phyloP scores from a whole-genome alignment of 2,113 vertebrate genomes.

The Dascyllus trimaculatus region DNA sequence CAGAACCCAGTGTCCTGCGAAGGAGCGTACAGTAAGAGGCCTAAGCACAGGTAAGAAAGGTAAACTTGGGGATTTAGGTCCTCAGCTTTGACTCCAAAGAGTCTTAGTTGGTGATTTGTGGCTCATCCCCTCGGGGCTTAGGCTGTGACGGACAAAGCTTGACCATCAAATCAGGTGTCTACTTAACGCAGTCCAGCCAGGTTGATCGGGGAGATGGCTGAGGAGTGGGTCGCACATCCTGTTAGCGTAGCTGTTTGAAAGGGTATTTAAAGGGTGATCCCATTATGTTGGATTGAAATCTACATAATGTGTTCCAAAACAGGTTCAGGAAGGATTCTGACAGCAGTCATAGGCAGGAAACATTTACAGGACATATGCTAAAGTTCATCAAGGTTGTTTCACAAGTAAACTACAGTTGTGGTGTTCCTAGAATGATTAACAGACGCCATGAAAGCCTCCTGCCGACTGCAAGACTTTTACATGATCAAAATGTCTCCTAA shows the following conservation, averaged over 20 bases:
- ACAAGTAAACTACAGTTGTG: neutral
- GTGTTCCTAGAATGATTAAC: neutral
- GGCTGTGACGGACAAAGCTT: constrained; percentile 86
- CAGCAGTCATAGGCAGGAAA: constrained; percentile 43
- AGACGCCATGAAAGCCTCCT: constrained; percentile 5
- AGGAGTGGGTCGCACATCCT: constrained; percentile 64
- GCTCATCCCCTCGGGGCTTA: constrained; percentile 84
- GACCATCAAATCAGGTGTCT: constrained; percentile 79
- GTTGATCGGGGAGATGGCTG: constrained; percentile 57
- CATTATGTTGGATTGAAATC: constrained; percentile 75
- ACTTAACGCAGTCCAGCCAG: constrained; percentile 67
- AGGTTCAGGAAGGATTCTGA: constrained; percentile 69
- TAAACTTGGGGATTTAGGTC: constrained; percentile 88
- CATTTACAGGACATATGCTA: constrained; percentile 34
- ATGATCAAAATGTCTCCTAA: neutral
- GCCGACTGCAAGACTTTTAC: neutral
- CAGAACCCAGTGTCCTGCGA: constrained; percentile 76
- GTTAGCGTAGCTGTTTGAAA: constrained; percentile 73
- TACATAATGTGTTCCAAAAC: constrained; percentile 60
- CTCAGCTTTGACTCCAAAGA: constrained; percentile 88
- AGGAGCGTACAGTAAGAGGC: constrained; percentile 84
- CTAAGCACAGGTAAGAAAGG: constrained; percentile 85
- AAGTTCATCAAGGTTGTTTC: constrained; percentile 27
- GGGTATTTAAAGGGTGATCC: constrained; percentile 77
- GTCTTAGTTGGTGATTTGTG: constrained; percentile 92